These are phyloP conservation scores for Leptestheria dahalacensis DNA, from an alignment of 1,140 invertebrate species.

Conservation along the genomic window DNA sequence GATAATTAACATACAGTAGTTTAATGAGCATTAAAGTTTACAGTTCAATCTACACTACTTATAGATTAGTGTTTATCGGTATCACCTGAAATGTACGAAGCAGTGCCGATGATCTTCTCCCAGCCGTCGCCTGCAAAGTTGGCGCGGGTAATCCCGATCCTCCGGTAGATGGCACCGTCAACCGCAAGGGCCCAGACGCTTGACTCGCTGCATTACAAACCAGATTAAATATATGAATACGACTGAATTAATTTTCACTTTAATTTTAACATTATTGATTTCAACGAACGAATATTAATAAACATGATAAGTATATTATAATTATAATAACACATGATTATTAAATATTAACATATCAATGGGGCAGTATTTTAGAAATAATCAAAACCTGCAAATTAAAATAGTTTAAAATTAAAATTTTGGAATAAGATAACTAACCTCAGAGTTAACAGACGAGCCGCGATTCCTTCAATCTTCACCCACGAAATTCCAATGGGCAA, in stretches of 20 bases:
- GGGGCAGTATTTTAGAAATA: too few relatives aligned
- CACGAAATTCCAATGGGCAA: conserved; percentile 37
- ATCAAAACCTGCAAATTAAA: neutral
- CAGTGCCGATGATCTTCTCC: conserved; percentile 34
- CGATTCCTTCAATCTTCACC: conserved; percentile 35
- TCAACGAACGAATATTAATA: too few relatives aligned
- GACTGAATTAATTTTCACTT: too few relatives aligned
- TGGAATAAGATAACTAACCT: conserved; percentile 23
- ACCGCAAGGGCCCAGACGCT: conserved; percentile 36
- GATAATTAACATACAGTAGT: too few relatives aligned
- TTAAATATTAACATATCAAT: too few relatives aligned
- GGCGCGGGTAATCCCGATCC: conserved; percentile 32
- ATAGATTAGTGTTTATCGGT: neutral
- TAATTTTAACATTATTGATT: too few relatives aligned
- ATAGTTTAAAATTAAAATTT: neutral
- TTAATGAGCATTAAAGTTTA: too few relatives aligned
- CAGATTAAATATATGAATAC: too few relatives aligned
- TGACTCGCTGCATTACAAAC: conserved; percentile 25
- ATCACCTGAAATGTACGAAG: conserved; percentile 11
- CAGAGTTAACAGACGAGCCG: conserved; percentile 33
- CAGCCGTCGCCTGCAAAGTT: conserved; percentile 39
- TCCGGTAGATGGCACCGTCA: conserved; percentile 32
- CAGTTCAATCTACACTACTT: too few relatives aligned
- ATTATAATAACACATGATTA: too few relatives aligned
- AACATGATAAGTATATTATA: too few relatives aligned